Percentiles rank a stretch among this genome's conserved stretches.
Conservation (phyloP, 2,797 vertebrate genomes). For the Pseudomugil tenellus region DNA sequence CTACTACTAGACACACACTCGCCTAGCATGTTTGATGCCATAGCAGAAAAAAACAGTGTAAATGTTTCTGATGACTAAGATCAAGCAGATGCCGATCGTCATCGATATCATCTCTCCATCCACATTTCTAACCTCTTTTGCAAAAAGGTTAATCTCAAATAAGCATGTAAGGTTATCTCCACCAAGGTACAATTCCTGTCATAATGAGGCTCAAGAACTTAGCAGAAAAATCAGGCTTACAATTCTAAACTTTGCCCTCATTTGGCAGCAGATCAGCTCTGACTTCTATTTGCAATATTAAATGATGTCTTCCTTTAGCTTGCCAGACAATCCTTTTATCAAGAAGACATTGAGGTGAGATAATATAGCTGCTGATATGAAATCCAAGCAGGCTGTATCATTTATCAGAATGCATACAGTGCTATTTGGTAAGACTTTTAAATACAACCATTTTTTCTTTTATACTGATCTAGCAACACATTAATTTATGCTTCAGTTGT, state of each 20-base stretch:
- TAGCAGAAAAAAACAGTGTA: conserved; percentile 4
- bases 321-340: conserved; percentile 39
- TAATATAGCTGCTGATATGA: conserved; percentile 29
- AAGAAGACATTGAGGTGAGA: conserved; percentile 1
- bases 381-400: conserved; percentile 24
- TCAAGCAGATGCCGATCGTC: conserved; percentile 41
- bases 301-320: conserved; percentile 48
- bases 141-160: conserved; percentile 57
- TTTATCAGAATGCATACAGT: background rate
- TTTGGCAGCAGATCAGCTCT: conserved; percentile 44
- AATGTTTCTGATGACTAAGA: conserved; percentile 22
- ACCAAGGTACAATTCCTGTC: conserved; percentile 54
- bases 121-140: conserved; percentile 49
- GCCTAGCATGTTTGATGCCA: conserved; percentile 8
- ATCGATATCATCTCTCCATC: conserved; percentile 42
- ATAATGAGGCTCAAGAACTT: conserved; percentile 61
- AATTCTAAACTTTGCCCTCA: conserved; percentile 51
- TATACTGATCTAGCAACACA: conserved; percentile 47
- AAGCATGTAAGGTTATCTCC: conserved; percentile 72
- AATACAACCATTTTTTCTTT: conserved; percentile 26
- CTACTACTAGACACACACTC: conserved; percentile 9
- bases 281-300: conserved; percentile 39
- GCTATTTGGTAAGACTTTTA: conserved; percentile 3
- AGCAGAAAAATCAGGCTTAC: conserved; percentile 58
- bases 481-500: conserved; percentile 42